Evolutionary conservation across 2,113 vertebrate species (phyloP).

Genomic region (Alces alces): DNA sequence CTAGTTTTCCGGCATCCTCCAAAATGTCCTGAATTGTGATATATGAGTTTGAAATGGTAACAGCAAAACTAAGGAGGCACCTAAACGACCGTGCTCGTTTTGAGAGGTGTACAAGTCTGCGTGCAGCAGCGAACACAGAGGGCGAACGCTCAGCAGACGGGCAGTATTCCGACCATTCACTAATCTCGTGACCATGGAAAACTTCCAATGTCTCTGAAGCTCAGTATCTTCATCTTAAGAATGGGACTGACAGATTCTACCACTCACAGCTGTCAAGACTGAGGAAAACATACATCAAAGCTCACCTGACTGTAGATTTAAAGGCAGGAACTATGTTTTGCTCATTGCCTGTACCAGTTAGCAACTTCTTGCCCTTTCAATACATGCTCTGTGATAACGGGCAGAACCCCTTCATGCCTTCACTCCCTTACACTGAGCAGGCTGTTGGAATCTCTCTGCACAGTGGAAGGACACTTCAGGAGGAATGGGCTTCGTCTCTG

Average conservation of each 20-base stretch:
- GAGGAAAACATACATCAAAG: not conserved
- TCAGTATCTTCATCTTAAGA: not conserved
- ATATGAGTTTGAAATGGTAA: not conserved
- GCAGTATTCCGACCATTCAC: not conserved
- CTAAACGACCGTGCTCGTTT: not conserved
- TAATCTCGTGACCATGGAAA: not conserved
- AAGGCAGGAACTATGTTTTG: not conserved
- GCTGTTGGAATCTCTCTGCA: not conserved
- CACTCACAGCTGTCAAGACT: not conserved
- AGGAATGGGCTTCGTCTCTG: not conserved
- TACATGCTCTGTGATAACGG: not conserved
- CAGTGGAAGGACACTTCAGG: not conserved
- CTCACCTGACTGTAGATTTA: not conserved
- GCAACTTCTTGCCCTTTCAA: not conserved
- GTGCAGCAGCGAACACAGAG: not conserved
- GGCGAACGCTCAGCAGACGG: not conserved
- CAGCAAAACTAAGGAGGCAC: not conserved
- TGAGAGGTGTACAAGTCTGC: not conserved
- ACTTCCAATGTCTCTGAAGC: not conserved
- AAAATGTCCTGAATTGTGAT: not conserved
- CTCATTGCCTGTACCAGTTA: not conserved
- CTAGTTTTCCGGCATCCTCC: not conserved
- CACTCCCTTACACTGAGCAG: not conserved
- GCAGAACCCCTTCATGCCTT: not conserved
- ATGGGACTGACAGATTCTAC: not conserved